Conservation (phyloP, 2,888 invertebrate genomes). For the Stratiomys singularior region DNA sequence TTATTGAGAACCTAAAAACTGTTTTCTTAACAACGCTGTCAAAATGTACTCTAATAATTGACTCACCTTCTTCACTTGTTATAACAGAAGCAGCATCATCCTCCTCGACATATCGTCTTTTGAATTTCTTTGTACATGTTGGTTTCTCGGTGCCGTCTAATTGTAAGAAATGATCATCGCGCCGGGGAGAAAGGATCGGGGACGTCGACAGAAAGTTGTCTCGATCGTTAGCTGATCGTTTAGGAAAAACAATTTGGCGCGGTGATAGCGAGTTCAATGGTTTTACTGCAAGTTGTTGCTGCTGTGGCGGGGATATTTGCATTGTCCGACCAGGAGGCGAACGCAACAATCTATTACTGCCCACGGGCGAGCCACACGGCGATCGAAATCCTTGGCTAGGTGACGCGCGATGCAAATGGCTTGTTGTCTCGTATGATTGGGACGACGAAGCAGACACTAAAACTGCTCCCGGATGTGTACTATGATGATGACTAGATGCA, state of each 20-base stretch:
- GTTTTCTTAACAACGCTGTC: too few species aligned
- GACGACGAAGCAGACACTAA: conserved; percentile 49
- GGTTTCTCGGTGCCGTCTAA: conserved; percentile 59
- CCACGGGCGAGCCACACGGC: conserved; percentile 63
- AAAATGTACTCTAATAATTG: too few species aligned
- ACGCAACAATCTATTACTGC: conserved; percentile 49
- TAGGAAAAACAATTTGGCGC: conserved; percentile 62
- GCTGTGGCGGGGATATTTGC: conserved; percentile 59
- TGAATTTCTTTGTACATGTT: conserved; percentile 63
- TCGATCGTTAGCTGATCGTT: conserved; percentile 61
- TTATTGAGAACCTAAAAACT: too few species aligned
- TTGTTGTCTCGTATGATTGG: conserved; percentile 54
- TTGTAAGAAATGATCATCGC: conserved; percentile 54
- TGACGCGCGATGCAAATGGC: conserved; percentile 55
- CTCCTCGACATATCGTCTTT: conserved; percentile 64
- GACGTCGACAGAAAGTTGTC: conserved; percentile 62
- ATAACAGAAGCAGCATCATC: conserved; percentile 66
- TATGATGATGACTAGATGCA: conserved; percentile 46
- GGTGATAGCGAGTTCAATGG: conserved; percentile 63
- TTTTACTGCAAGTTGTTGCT: conserved; percentile 61
- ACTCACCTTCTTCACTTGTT: conserved; percentile 64
- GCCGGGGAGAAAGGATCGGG: conserved; percentile 62
- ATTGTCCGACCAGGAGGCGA: conserved; percentile 52
- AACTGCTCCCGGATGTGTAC: conserved; percentile 46
- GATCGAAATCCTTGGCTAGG: conserved; percentile 63